These are phyloP conservation scores for Brachionus manjavacas DNA, from an alignment of 1,140 invertebrate species.

Conservation along the genomic window DNA sequence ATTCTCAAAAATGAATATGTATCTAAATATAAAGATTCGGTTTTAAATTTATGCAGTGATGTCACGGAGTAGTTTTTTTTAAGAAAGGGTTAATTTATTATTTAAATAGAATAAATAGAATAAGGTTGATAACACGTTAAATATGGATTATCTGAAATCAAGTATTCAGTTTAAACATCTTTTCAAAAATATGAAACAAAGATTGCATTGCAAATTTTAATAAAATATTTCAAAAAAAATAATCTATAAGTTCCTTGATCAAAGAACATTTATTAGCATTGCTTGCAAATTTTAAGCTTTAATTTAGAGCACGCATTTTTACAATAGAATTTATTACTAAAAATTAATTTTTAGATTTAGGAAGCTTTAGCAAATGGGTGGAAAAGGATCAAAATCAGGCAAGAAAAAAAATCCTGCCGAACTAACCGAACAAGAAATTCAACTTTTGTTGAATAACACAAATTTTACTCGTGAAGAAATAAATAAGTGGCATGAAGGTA, in stretches of 20 bases:
- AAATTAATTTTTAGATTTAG: background rate
- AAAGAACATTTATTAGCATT: background rate
- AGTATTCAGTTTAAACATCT: background rate
- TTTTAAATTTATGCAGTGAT: too few species aligned
- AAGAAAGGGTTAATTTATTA: background rate
- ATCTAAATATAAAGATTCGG: too few species aligned
- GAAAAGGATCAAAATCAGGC: background rate
- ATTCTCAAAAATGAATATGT: too few species aligned
- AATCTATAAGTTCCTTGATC: background rate
- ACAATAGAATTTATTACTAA: background rate
- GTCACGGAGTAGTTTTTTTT: too few species aligned
- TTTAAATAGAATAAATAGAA: background rate
- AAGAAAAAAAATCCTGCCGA: slow-evolving; percentile 20
- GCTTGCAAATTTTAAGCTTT: background rate
- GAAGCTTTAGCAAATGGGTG: background rate
- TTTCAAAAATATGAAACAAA: background rate
- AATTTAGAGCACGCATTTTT: background rate
- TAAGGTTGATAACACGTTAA: background rate
- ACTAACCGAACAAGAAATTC: slow-evolving; percentile 51
- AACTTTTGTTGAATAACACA: slow-evolving; percentile 55
- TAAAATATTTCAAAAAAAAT: background rate
- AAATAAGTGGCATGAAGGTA: slow-evolving; percentile 57
- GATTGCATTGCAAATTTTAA: background rate
- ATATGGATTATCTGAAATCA: background rate
- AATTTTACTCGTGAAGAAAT: slow-evolving; percentile 57